Evolutionary conservation across 2,888 invertebrate genomes (phyloP).

Genomic region (Petrophora chlorosata): DNA sequence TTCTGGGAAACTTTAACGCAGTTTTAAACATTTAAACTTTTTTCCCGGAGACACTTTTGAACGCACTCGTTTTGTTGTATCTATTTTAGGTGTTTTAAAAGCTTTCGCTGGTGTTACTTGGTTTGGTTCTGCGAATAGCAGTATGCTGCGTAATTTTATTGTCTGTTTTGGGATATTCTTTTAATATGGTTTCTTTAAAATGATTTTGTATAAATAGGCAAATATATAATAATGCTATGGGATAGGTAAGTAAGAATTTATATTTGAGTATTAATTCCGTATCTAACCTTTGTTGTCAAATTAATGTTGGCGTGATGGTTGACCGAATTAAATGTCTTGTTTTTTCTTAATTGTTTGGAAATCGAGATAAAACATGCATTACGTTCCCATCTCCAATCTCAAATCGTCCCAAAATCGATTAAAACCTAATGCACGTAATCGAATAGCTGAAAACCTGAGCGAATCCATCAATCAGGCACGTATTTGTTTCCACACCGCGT

Average conservation of each 20-base stretch:
- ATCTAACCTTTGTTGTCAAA: not conserved
- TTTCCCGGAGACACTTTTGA: slow-evolving; percentile 70
- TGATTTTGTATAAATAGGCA: too few species aligned
- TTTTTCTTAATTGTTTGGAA: not conserved
- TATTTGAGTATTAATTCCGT: too few species aligned
- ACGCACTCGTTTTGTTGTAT: slow-evolving; percentile 48
- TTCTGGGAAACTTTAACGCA: slow-evolving; percentile 77
- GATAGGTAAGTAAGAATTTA: too few species aligned
- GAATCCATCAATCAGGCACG: slow-evolving; percentile 41
- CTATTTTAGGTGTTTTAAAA: slow-evolving; percentile 45
- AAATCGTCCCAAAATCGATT: slow-evolving; percentile 2
- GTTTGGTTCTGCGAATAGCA: slow-evolving; percentile 27
- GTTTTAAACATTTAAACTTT: slow-evolving; percentile 63
- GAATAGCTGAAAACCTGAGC: slow-evolving; percentile 30
- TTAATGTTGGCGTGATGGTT: not conserved
- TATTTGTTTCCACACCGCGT: slow-evolving; percentile 71
- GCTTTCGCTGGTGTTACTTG: slow-evolving; percentile 28
- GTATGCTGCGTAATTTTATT: not conserved
- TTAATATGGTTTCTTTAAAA: too few species aligned
- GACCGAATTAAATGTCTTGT: not conserved
- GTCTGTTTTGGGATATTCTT: too few species aligned
- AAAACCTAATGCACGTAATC: slow-evolving; percentile 31
- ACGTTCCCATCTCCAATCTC: not conserved
- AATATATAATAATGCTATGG: not conserved
- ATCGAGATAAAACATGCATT: slow-evolving; percentile 4